phyloP scores from a whole-genome alignment of 2,888 invertebrate species.

The Oscheius onirici region DNA sequence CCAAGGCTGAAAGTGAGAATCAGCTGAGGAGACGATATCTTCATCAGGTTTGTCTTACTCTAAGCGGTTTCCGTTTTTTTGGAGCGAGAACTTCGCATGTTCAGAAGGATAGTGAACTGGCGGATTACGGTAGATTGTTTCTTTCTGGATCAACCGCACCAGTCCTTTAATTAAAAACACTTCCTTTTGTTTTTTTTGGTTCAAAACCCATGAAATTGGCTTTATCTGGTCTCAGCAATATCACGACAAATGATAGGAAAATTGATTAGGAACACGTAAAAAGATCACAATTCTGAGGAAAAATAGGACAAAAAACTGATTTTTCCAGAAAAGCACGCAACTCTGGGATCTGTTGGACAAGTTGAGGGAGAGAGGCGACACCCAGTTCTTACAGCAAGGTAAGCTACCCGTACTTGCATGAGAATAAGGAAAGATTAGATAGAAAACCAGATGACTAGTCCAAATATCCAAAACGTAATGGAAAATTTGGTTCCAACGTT shows the following conservation, averaged over 20 bases:
- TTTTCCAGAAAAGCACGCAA: constrained; percentile 63
- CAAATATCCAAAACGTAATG: constrained; percentile 15
- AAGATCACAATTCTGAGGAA: background rate
- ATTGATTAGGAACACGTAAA: background rate
- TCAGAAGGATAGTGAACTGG: too few relatives aligned
- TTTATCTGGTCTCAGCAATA: background rate
- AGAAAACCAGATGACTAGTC: constrained; percentile 17
- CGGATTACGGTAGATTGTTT: too few relatives aligned
- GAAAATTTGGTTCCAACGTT: constrained; percentile 29
- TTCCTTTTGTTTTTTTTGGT: too few relatives aligned
- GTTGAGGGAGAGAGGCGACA: constrained; percentile 60
- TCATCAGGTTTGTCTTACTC: too few relatives aligned
- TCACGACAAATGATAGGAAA: too few relatives aligned
- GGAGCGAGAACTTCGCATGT: too few relatives aligned
- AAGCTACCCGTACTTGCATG: background rate
- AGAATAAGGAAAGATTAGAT: background rate
- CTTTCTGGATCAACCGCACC: too few relatives aligned
- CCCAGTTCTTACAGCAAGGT: constrained; percentile 58
- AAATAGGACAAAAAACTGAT: background rate
- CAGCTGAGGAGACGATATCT: constrained; percentile 51
- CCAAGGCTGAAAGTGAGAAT: constrained; percentile 59
- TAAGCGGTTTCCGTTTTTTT: too few relatives aligned
- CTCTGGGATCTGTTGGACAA: constrained; percentile 67
- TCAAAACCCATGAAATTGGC: background rate
- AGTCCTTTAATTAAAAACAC: too few relatives aligned